Base-by-base conservation (phyloP, 1,140 invertebrate species). In the Aplysia californica region DNA sequence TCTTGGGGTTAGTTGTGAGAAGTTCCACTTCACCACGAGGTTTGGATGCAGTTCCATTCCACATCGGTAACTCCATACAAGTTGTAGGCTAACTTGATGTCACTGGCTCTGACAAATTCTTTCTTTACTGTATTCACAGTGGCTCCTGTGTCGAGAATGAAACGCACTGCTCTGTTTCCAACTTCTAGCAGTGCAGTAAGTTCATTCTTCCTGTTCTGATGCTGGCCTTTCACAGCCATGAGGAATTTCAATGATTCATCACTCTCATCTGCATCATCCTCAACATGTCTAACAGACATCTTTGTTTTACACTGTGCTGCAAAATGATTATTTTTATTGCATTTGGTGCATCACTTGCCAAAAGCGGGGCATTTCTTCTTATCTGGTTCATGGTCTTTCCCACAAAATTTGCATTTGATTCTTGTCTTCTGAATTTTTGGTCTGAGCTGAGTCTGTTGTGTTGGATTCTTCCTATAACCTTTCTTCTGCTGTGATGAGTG, bases 251-350 rank as follows among this genome's bases (percentile, higher is more conserved):
- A 61, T 61, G 10, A 61, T 61, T 61, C 58, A 61, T 61, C 58
- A 31, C 58, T 61, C 10, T 31, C 18, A 31, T 61, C 44, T 15
- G 44, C 6, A 31, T 61, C 58, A 61, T 61, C 10, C 6, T 61
- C 58, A 61, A 61, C 58, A 61, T 23, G n/a, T n/a, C n/a, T n/a
- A n/a, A n/a, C n/a, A n/a, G 10, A 6, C 26, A 23, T 10, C 26
- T 26, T 10, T 61, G 58, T 18, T 31, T 26, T 10, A 31, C 58
- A 61, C 26, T 61, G 18, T 6, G 6, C 26, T 61, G 18, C 20
- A 31, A 61, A 61, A 61, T 61, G 58, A 29, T 61, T 61, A 18
- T 31, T 61, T 26, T 61, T 61, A 10, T 61, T 61, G 58, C 58
- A 61, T 26, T 61, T 61, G 6, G 10, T 61, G 58, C 58, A 61